Base-by-base conservation (phyloP, 1,140 invertebrate genomes). In the Zaprionus ornatus region DNA sequence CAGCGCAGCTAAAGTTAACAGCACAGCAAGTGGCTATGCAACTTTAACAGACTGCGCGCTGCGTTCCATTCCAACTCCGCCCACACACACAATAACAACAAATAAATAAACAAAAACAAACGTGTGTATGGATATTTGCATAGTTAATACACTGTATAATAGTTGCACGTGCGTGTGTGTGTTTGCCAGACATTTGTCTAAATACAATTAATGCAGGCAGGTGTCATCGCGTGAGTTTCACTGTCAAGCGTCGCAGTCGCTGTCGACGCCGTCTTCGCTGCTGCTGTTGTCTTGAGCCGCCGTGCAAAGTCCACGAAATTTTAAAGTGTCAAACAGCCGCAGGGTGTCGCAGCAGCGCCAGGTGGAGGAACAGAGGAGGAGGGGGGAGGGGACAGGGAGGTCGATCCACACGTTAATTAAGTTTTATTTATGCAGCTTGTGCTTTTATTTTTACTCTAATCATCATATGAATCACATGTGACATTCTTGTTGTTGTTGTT, bases 241-340 rank as follows among this genome's bases (percentile, higher is more conserved):
- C 71, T 74, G 81, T 83, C 42, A 48, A 19, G 42, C 42, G n/a
- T 19, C 17, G 42, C 42, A 6, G 67, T 45, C 48, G 50, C 45
- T 12, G 66, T 27, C 12, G 12, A 3, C 35, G 42, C 21, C 25
- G 57, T 0, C 64, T 60, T 25, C 50, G 37, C 52, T 32, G 29
- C 29, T 32, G 59, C 70, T 77, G 82, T 69, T 78, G 83, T 87
- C 77, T 87, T 88, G 84, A 87, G 84, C 84, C 84, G 84, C 80
- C 84, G 84, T 80, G 64, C 85, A 88, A 87, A 87, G 84, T 87
- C 85, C 84, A 80, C 80, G 80, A 87, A 88, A 88, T 88, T 40
- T 40, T 88, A 78, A 88, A 88, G 74, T 83, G 84, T 80, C 83
- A 88, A 80, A 87, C 83, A 63, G 61, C 45, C 27, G 69, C 55